Evolutionary conservation across 2,113 vertebrate species (phyloP).

Genomic region (Esox niger): DNA sequence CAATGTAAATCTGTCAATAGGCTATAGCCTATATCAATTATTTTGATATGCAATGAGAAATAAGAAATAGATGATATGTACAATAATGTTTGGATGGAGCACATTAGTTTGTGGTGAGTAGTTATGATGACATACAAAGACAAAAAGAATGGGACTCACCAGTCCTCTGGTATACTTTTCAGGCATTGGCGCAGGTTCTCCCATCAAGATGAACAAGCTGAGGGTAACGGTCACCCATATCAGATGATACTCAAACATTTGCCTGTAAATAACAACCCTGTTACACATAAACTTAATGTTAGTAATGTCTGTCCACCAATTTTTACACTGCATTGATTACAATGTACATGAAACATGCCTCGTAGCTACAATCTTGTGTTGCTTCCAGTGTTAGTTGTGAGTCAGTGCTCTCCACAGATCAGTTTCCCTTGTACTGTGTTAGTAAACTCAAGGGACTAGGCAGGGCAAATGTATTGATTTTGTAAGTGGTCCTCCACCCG

Average conservation of each 20-base stretch:
- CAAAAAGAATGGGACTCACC: constrained; percentile 58
- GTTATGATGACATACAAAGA: neutral
- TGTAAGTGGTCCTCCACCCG: neutral
- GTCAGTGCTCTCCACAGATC: constrained; percentile 4
- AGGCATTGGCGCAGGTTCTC: constrained; percentile 21
- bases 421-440: constrained; percentile 3
- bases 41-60: neutral
- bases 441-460: constrained; percentile 51
- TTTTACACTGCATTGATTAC: neutral
- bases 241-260: constrained; percentile 22
- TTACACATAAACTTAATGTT: constrained; percentile 5
- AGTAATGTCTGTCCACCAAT: neutral
- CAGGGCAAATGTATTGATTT: constrained; percentile 49
- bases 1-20: no score
- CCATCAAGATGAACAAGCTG: constrained; percentile 22
- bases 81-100: neutral
- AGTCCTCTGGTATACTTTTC: constrained; percentile 66
- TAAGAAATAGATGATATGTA: neutral
- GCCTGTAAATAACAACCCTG: neutral
- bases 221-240: constrained; percentile 36
- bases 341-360: neutral
- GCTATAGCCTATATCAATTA: no score
- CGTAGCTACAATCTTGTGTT: neutral
- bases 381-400: neutral
- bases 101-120: neutral